A percentile compares a stretch with the other conserved stretches of the same genome.
phyloP scores from a whole-genome alignment of 2,797 vertebrate species.

The Amblyopsis hoosieri region DNA sequence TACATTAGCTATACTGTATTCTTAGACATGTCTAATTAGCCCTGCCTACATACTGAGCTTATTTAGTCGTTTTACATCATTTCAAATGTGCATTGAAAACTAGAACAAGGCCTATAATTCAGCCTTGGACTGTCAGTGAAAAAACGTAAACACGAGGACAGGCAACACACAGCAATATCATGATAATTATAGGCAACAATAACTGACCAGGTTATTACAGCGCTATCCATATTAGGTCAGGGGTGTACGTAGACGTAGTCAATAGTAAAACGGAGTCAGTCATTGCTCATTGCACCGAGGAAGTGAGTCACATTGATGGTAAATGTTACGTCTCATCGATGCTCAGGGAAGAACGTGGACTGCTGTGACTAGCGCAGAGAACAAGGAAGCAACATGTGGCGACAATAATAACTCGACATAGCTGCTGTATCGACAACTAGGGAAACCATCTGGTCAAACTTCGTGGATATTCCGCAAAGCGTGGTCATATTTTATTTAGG shows the following conservation, averaged over 20 bases:
- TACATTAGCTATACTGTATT: too few relatives aligned
- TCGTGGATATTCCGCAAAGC: background rate
- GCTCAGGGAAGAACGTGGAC: constrained; percentile 44
- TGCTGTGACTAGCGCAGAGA: constrained; percentile 21
- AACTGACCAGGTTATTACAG: constrained; percentile 11
- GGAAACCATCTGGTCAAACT: background rate
- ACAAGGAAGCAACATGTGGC: constrained; percentile 76
- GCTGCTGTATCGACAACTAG: background rate
- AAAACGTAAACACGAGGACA: too few relatives aligned
- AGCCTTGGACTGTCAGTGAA: too few relatives aligned
- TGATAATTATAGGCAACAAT: constrained; percentile 10
- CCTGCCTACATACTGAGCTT: too few relatives aligned
- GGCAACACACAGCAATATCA: background rate
- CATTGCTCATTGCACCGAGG: constrained; percentile 47
- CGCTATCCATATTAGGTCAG: constrained; percentile 64
- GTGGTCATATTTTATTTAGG: background rate
- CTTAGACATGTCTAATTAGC: too few relatives aligned
- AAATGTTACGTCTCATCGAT: constrained; percentile 48
- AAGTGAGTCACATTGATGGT: constrained; percentile 81
- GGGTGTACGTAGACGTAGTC: constrained; percentile 7
- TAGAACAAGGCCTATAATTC: too few relatives aligned
- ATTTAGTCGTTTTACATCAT: too few relatives aligned
- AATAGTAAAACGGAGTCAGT: constrained; percentile 25
- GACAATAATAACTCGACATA: constrained; percentile 44
- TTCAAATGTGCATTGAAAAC: too few relatives aligned